A percentile compares a stretch with the other conserved stretches of the same genome.
Evolutionary conservation across 2,797 vertebrate genomes (phyloP).

Genomic region (Schizopygopsis malacanthus): DNA sequence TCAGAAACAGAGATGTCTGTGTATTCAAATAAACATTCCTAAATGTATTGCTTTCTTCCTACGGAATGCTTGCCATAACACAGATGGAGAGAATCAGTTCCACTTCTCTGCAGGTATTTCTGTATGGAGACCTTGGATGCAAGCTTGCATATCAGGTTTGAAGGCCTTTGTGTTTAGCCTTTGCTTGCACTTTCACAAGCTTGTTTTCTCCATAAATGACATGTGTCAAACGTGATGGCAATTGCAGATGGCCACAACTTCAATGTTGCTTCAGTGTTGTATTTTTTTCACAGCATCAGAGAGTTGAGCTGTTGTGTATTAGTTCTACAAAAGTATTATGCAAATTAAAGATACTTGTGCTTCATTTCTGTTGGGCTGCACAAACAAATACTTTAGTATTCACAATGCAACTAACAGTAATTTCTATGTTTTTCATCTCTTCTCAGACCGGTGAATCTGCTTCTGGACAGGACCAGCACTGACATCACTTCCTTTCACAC

Average conservation of each 20-base stretch:
- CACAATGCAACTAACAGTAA: background rate
- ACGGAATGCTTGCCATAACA: slow-evolving; percentile 50
- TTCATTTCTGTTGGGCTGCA: background rate
- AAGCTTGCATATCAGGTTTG: slow-evolving; percentile 42
- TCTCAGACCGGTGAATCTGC: slow-evolving; percentile 89
- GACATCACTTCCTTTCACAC: slow-evolving; percentile 87
- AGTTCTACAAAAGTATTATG: background rate
- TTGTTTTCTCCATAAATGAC: slow-evolving; percentile 52
- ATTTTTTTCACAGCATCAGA: slow-evolving; percentile 17
- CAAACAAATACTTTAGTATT: background rate
- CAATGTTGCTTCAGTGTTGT: slow-evolving; percentile 10
- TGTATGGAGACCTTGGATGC: slow-evolving; percentile 51
- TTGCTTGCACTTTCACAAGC: slow-evolving; percentile 50
- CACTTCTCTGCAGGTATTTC: slow-evolving; percentile 58
- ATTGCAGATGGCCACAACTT: slow-evolving; percentile 50
- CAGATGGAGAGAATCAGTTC: slow-evolving; percentile 40
- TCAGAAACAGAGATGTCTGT: slow-evolving; percentile 33
- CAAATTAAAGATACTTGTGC: background rate
- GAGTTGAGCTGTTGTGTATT: background rate
- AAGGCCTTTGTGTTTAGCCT: slow-evolving; percentile 46
- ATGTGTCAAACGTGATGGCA: slow-evolving; percentile 53
- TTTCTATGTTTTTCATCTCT: background rate
- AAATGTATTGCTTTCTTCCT: slow-evolving; percentile 40
- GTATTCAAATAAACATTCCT: slow-evolving; percentile 41
- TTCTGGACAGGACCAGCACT: slow-evolving; percentile 92